Percentiles rank a stretch among this genome's conserved stretches.
Conservation (phyloP, 2,888 invertebrate species). For the Drosophila formosana region DNA sequence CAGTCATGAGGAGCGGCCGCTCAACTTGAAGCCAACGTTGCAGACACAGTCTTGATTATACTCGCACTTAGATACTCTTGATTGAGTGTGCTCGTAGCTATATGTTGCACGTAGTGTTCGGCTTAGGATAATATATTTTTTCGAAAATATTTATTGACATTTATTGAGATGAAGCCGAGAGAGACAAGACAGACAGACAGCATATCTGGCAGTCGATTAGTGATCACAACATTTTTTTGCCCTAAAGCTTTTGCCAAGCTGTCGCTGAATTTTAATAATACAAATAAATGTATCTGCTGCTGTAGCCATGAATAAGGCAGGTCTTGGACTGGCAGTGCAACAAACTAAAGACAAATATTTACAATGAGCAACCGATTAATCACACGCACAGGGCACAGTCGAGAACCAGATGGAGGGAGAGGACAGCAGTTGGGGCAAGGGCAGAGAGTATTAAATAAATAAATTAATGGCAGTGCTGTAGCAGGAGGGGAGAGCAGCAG, state of each 20-base stretch:
- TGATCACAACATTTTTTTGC: neutral
- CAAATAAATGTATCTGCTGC: constrained; percentile 14
- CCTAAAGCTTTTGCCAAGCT: neutral
- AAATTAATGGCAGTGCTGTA: constrained; percentile 70
- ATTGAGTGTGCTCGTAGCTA: constrained; percentile 1
- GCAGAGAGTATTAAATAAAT: constrained; percentile 75
- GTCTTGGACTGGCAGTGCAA: constrained; percentile 55
- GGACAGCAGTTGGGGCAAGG: neutral
- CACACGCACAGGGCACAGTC: constrained; percentile 53
- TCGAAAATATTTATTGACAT: too few relatives aligned
- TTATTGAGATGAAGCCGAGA: too few relatives aligned
- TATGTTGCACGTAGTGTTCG: constrained; percentile 5
- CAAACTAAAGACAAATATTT: constrained; percentile 82
- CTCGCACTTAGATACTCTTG: constrained; percentile 15
- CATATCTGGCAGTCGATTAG: neutral
- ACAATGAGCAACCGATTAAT: constrained; percentile 80
- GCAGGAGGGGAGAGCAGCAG: constrained; percentile 47
- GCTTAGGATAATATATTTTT: neutral
- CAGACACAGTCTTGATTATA: constrained; percentile 4
- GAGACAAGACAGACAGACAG: neutral
- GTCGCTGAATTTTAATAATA: constrained; percentile 15
- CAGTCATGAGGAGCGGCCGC: constrained; percentile 11
- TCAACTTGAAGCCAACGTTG: constrained; percentile 9
- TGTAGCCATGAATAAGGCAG: constrained; percentile 12
- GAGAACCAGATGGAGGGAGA: neutral